These are phyloP conservation scores for Polyploca ridens DNA, from an alignment of 2,888 invertebrate species.

Conservation along the genomic window DNA sequence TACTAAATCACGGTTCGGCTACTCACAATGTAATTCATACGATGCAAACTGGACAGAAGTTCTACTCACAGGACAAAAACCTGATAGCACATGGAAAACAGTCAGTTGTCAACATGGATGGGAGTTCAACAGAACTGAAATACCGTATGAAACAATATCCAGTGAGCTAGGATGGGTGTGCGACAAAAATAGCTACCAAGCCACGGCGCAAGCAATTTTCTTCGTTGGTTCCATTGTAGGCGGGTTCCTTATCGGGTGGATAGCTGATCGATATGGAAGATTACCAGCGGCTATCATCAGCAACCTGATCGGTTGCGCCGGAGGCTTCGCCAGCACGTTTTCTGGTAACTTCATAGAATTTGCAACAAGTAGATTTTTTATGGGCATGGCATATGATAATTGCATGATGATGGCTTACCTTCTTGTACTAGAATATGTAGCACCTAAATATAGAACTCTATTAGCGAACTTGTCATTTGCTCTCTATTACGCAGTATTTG, in stretches of 20 bases:
- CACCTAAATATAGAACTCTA: constrained; percentile 62
- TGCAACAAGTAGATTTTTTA: constrained; percentile 54
- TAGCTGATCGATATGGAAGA: constrained; percentile 62
- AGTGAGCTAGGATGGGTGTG: constrained; percentile 68
- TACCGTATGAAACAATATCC: constrained; percentile 65
- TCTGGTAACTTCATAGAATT: constrained; percentile 54
- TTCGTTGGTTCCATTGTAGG: constrained; percentile 63
- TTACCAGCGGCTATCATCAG: constrained; percentile 55
- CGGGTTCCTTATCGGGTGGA: constrained; percentile 60
- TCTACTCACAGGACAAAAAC: constrained; percentile 38
- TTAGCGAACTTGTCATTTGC: constrained; percentile 59
- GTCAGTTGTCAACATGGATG: constrained; percentile 60
- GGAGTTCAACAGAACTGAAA: constrained; percentile 64
- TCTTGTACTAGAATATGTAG: constrained; percentile 60
- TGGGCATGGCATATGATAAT: constrained; percentile 65
- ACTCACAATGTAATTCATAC: constrained; percentile 56
- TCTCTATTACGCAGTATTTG: constrained; percentile 54
- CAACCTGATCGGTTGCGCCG: constrained; percentile 53
- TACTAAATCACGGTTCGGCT: constrained; percentile 47
- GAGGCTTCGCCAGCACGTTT: constrained; percentile 55
- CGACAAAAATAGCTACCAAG: constrained; percentile 62
- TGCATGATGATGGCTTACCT: constrained; percentile 64
- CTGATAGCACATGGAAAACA: constrained; percentile 50
- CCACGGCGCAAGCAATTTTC: constrained; percentile 62
- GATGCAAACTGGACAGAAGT: constrained; percentile 60